Evolutionary conservation across 2,888 invertebrate species (phyloP).

Genomic region (Autographa pulchrina): DNA sequence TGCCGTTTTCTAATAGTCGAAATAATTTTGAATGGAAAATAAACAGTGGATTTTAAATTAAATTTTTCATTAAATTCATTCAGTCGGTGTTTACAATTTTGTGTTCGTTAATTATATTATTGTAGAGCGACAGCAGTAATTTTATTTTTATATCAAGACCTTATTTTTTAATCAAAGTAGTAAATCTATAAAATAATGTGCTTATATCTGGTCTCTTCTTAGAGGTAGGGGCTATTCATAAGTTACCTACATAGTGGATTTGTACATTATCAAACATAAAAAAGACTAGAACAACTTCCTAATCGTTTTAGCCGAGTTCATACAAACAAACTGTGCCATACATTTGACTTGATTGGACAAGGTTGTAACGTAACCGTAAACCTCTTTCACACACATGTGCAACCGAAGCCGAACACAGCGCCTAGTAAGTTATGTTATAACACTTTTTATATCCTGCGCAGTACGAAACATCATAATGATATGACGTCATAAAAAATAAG

Average conservation of each 20-base stretch:
- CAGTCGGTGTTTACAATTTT: too few species aligned
- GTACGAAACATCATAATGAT: slow-evolving; percentile 21
- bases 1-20: too few species aligned
- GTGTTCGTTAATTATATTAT: too few species aligned
- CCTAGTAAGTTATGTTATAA: slow-evolving; percentile 21
- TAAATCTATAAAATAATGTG: too few species aligned
- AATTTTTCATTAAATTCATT: too few species aligned
- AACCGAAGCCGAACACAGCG: slow-evolving; percentile 6
- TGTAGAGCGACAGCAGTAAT: too few species aligned
- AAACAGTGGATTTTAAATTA: too few species aligned
- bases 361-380: slow-evolving; percentile 11
- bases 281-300: neutral
- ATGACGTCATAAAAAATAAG: slow-evolving; percentile 42
- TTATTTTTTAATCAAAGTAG: too few species aligned
- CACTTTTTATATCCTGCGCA: slow-evolving; percentile 25
- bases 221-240: too few species aligned
- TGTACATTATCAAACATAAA: neutral
- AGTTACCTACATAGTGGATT: neutral
- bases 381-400: slow-evolving; percentile 10
- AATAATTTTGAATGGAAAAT: too few species aligned
- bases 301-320: neutral
- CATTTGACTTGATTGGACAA: slow-evolving; percentile 6
- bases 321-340: neutral
- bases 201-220: too few species aligned
- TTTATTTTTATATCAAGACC: too few species aligned